These are phyloP conservation scores for Manduca sexta DNA, from an alignment of 1,140 invertebrate genomes.

Conservation along the genomic window DNA sequence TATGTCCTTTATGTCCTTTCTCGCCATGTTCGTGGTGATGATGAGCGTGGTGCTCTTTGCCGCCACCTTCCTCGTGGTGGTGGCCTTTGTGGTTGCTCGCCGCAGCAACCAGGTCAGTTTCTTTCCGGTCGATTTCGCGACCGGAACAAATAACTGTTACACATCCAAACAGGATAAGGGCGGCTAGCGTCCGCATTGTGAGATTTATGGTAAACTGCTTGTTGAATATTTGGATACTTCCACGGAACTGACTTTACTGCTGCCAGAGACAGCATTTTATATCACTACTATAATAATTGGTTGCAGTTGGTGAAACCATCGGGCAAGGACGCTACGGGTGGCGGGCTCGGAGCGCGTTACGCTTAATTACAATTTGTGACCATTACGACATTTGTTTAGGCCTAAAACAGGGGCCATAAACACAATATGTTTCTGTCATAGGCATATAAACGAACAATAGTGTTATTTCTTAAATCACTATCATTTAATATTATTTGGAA, in stretches of 20 bases:
- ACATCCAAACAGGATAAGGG: slow-evolving; percentile 48
- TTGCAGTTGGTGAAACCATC: slow-evolving; percentile 62
- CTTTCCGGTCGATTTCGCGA: slow-evolving; percentile 41
- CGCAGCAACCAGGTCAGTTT: slow-evolving; percentile 63
- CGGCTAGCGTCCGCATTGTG: slow-evolving; percentile 61
- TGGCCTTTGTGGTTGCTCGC: slow-evolving; percentile 63
- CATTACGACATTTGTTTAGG: slow-evolving; percentile 42
- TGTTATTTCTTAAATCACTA: too few species aligned
- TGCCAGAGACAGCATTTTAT: slow-evolving; percentile 55
- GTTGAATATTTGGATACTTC: slow-evolving; percentile 49
- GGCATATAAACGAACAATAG: too few species aligned
- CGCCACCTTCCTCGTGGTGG: slow-evolving; percentile 72
- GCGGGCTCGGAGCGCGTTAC: slow-evolving; percentile 37
- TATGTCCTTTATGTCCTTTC: slow-evolving; percentile 74
- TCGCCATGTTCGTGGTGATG: slow-evolving; percentile 74
- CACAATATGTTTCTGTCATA: too few species aligned
- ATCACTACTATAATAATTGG: slow-evolving; percentile 58
- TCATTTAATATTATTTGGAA: too few species aligned
- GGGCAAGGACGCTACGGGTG: slow-evolving; percentile 55
- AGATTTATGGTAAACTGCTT: slow-evolving; percentile 15
- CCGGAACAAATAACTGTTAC: slow-evolving; percentile 36
- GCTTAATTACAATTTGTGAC: slow-evolving; percentile 39
- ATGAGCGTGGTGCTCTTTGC: slow-evolving; percentile 73
- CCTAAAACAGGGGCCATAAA: slow-evolving; percentile 10
- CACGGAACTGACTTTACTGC: slow-evolving; percentile 42